Evolutionary conservation across 92 coral and sea anemone genomes (phyloP).

Genomic region (Diadumene lineata): DNA sequence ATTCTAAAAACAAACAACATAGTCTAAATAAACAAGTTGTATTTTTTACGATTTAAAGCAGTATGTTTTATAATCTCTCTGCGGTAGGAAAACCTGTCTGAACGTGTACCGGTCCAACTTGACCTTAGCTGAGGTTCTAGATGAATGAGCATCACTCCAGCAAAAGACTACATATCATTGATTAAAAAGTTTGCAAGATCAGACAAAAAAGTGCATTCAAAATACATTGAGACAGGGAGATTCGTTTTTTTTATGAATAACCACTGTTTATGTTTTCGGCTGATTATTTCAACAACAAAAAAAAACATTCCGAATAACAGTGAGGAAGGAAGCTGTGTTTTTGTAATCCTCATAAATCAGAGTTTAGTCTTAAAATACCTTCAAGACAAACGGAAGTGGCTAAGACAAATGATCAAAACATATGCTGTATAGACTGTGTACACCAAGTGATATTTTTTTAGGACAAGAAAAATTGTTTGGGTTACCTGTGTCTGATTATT

Average conservation of each 20-base stretch:
- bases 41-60: not conserved
- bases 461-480: too few species aligned
- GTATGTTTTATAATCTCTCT: not conserved
- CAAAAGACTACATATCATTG: too few species aligned
- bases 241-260: too few species aligned
- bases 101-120: not conserved
- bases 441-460: too few species aligned
- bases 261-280: too few species aligned
- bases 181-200: too few species aligned
- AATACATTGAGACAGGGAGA: too few species aligned
- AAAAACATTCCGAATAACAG: too few species aligned
- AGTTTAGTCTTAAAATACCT: not conserved
- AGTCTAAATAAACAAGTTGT: not conserved
- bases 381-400: not conserved
- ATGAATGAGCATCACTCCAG: too few species aligned
- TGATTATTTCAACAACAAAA: too few species aligned
- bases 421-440: not conserved
- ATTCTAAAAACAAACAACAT: not conserved
- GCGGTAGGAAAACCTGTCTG: conserved; percentile 1
- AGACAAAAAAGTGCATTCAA: too few species aligned
- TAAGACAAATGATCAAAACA: not conserved
- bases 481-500: too few species aligned
- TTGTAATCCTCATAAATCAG: conserved; percentile 6
- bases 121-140: not conserved
- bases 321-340: not conserved